Evolutionary conservation across 2,888 invertebrate genomes (phyloP), one percentile per base, ranked within the genome.

Genomic region (Lasioglossum oenotherae): DNA sequence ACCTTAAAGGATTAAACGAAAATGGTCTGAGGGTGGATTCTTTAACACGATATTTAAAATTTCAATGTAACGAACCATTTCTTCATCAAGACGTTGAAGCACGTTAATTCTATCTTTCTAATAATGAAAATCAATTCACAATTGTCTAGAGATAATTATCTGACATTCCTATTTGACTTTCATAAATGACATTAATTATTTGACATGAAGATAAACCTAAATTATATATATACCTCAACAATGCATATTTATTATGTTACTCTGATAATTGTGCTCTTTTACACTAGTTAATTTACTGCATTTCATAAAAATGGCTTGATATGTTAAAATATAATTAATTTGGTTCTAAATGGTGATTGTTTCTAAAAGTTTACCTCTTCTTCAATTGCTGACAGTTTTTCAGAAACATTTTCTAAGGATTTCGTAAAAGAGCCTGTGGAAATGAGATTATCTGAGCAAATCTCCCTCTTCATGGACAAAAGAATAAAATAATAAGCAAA

Each of bases 1-100:
- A 46, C 19, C 69, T 80, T 80, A 69, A 80, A 49, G 49, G 53
- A 74, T 69, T 69, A 80, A 69, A 46, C 31, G 19, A 69, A 23
- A 23, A 38, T 67, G 31, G 12, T 41, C 27, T 12, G 14, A n/a
- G 67, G 49, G 23, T 16, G 23, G 23, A 27, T 31, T 23, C 0
- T 19, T 4, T 14, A 12, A 46, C 38, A 1, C 0, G 2, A 23
- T 38, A 38, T 71, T 80, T 53, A 69, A 74, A 44, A 69, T 75
- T 23, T 8, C 27, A 49, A 74, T 46, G 0, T 19, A 19, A 46
- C 6, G 4, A 12, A 35, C 5, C 12, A 41, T 67, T 23, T 27
- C 2, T 3, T 31, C 0, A 5, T 31, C 1, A 16, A 16, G n/a
- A 41, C 27, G 23, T 69, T 8, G 19, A 19, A 5, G 1, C 35